Base-by-base conservation (phyloP, 2,797 vertebrate species). In the Anguilla pacifica region DNA sequence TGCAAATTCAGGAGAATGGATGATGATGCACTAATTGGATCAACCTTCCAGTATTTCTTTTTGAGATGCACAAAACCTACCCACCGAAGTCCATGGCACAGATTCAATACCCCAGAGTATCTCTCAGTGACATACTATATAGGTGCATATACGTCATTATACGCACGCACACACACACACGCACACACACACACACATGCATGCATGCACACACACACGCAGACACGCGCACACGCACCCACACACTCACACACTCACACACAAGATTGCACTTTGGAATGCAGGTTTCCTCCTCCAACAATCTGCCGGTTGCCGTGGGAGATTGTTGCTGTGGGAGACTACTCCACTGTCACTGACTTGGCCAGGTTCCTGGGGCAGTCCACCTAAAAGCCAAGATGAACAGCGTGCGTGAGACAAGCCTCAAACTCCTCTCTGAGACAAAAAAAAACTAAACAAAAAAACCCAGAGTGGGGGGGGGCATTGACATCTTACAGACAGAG, bases 311-410 rank as follows among this genome's bases (percentile, higher is more conserved):
- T 59, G 22, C 64, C 43, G 55, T 35, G 11, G 31, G n/a, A 31
- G 31, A 91, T 43, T 0, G 39, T 43, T 59, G 22, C 64, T 49
- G 55, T 35, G 11, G 31, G n/a, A 31, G 31, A 91, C 94, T 96
- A 99, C 92, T 99, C 98, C 93, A 99, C 98, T 0, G 98, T 99
- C 90, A 99, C 98, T 92, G 98, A 99, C 94, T 99, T 99, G 94
- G 98, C 98, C 94, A 99, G 93, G 92, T 99, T 99, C 95, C 98
- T 97, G 92, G 98, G 98, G 89, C 96, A 99, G 95, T 99, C 98
- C 91, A 99, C 98, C 98, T 99, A 89, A 90, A 96, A 95, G 0
- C 13, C 90, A 91, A 86, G 51, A 3, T 28, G 31, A 86, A 72
- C 25, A 74, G 39, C 10, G 35, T n/a, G 19, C 15, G 43, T 74